Evolutionary conservation across 2,113 vertebrate genomes (phyloP).

Genomic region (Podiceps cristatus): DNA sequence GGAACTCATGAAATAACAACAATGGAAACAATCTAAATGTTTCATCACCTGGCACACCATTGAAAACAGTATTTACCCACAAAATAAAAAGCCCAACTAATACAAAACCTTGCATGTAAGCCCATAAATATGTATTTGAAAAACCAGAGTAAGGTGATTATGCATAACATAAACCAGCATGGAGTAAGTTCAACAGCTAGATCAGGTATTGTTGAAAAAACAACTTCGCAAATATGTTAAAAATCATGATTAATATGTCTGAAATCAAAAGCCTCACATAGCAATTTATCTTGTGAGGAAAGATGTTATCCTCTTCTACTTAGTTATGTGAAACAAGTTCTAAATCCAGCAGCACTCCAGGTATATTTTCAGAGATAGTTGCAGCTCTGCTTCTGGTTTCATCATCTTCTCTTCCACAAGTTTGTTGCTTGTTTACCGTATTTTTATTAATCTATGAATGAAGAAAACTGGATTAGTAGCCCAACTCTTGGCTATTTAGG

Average conservation of each 20-base stretch:
- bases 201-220: background rate
- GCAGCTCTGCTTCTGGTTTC: slow-evolving; percentile 36
- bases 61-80: background rate
- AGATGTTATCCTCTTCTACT: slow-evolving; percentile 78
- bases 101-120: background rate
- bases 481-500: background rate
- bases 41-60: background rate
- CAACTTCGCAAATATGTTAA: background rate
- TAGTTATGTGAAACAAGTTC: slow-evolving; percentile 79
- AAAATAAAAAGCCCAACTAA: background rate
- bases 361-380: slow-evolving; percentile 35
- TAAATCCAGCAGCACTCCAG: slow-evolving; percentile 54
- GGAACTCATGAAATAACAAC: background rate
- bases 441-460: slow-evolving; percentile 16
- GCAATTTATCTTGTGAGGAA: background rate
- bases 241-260: background rate
- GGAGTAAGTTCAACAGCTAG: background rate
- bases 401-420: slow-evolving; percentile 36
- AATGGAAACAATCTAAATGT: background rate
- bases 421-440: background rate
- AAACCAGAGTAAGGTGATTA: background rate
- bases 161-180: background rate
- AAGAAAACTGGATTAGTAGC: background rate
- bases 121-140: background rate
- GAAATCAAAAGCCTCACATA: background rate